phyloP scores from a whole-genome alignment of 2,888 invertebrate species.

The Trimorus sp. region DNA sequence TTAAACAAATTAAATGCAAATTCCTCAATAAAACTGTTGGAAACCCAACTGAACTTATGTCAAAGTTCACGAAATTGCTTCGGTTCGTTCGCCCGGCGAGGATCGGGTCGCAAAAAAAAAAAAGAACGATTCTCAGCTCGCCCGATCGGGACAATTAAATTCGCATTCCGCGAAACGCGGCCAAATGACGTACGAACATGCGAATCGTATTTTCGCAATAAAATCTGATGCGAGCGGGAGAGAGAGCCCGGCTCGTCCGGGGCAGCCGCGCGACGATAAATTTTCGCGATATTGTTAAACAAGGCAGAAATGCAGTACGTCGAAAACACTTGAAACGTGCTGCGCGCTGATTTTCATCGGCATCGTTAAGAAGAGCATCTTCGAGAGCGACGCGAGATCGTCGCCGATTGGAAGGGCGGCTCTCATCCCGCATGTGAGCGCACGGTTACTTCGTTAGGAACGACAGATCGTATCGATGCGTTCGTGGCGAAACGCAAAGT shows the following conservation, averaged over 20 bases:
- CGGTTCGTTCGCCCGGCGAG: no score
- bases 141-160: slow-evolving; percentile 44
- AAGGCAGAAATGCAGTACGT: slow-evolving; percentile 68
- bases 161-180: slow-evolving; percentile 44
- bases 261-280: slow-evolving; percentile 65
- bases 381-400: slow-evolving; percentile 72
- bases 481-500: slow-evolving; percentile 71
- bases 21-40: no score
- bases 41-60: no score
- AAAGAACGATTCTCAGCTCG: slow-evolving; percentile 6
- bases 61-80: no score
- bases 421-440: slow-evolving; percentile 71
- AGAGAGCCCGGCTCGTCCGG: background rate
- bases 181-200: slow-evolving; percentile 63
- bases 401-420: slow-evolving; percentile 73
- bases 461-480: slow-evolving; percentile 73
- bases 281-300: slow-evolving; percentile 69
- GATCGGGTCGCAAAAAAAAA: no score
- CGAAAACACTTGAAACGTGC: slow-evolving; percentile 69
- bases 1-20: no score
- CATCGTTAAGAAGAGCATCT: slow-evolving; percentile 69
- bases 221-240: slow-evolving; percentile 55
- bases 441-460: slow-evolving; percentile 75
- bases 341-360: slow-evolving; percentile 68
- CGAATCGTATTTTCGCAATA: slow-evolving; percentile 64